These are phyloP conservation scores for Eupsilia transversa DNA, from an alignment of 2,888 invertebrate genomes.

Conservation along the genomic window DNA sequence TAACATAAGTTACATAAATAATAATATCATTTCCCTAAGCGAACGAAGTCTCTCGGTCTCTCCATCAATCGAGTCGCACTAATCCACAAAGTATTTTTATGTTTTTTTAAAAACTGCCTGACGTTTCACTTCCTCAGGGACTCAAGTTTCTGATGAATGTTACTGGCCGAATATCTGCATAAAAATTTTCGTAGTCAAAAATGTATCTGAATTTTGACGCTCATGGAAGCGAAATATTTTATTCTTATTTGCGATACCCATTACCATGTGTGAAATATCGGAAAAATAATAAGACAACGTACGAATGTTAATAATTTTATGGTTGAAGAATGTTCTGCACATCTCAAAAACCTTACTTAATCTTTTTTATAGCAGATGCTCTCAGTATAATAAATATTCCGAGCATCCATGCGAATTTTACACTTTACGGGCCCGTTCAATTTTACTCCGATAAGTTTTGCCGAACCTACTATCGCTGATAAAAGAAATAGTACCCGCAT, in stretches of 20 bases:
- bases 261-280: background rate
- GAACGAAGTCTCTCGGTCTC: background rate
- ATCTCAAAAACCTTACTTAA: background rate
- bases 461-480: slow-evolving; percentile 9
- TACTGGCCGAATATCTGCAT: slow-evolving; percentile 6
- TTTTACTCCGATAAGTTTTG: slow-evolving; percentile 37
- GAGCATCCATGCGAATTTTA: slow-evolving; percentile 21
- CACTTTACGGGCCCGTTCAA: slow-evolving; percentile 18
- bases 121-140: slow-evolving; percentile 15
- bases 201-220: slow-evolving; percentile 2
- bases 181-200: background rate
- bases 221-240: background rate
- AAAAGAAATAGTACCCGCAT: slow-evolving; percentile 13
- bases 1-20: slow-evolving; percentile 12
- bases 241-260: background rate
- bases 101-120: slow-evolving; percentile 12
- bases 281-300: background rate
- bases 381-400: slow-evolving; percentile 28
- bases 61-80: slow-evolving; percentile 5
- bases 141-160: background rate
- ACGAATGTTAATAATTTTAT: background rate
- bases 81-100: slow-evolving; percentile 23
- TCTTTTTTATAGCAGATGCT: background rate
- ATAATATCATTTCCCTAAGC: slow-evolving; percentile 38
- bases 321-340: background rate